Base-by-base conservation (phyloP, 2,797 vertebrate genomes). In the Garrulus glandarius region DNA sequence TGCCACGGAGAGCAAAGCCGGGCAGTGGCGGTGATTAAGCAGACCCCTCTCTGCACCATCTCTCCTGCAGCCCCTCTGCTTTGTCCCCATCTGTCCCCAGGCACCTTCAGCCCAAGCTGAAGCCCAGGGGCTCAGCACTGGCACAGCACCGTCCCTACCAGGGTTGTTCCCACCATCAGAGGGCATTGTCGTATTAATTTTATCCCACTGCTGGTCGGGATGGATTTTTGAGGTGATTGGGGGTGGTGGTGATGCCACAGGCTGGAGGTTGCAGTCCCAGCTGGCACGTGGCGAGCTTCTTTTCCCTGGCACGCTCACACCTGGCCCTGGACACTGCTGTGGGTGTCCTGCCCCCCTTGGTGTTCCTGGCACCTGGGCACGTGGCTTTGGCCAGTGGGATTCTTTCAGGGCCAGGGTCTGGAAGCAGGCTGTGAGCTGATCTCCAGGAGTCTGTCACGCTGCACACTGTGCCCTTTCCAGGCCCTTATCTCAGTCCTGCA, bases 91-190 rank as follows among this genome's bases (percentile, higher is more conserved):
- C 36, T 79, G 44, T 21, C 11, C 16, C 5, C 15, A 6, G 22
- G 19, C 37, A 47, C 23, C 26, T 20, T 53, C 18, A 13, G 30
- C 39, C 72, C 69, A 69, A n/a, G 34, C 3, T 74, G 71, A 32
- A 67, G 64, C 4, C 50, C 23, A 11, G 18, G 44, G 12, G 15
- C 30, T 72, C 63, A 34, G 55, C 34, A 15, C 10, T 3, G 1
- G 15, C 26, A 9, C n/a, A 8, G 55, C 47, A 10, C 29, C 0
- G 0, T 32, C 32, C 53, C 27, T 57, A 39, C 44, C 53, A 68
- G 49, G 9, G 13, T 8, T 1, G 0, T 59, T 86, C 69, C 76
- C 43, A 76, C 92, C 95, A 92, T 95, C 76, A 93, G 96, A 95
- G 96, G 95, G 96, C 96, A 84, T 69, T 20, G 36, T 72, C 0